Percentiles rank a stretch among this genome's conserved stretches.
Conservation (phyloP, 2,888 invertebrate genomes). For the Stenurella melanura region DNA sequence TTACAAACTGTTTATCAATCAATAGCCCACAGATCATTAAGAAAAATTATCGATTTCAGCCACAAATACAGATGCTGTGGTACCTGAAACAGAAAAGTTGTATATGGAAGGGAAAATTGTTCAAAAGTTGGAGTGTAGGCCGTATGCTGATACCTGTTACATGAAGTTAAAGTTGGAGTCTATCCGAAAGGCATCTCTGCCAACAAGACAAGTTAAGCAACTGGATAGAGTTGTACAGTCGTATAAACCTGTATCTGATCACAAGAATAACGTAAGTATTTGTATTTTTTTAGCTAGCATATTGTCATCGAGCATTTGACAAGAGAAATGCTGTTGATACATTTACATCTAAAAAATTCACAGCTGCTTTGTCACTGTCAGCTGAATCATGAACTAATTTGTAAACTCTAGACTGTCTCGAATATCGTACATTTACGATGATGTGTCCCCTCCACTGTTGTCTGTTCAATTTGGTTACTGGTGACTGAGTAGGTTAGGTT, state of each 20-base stretch:
- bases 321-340: background rate
- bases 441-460: too few species aligned
- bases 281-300: constrained; percentile 8
- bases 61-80: constrained; percentile 79
- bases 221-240: constrained; percentile 90
- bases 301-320: background rate
- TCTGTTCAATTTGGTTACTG: too few species aligned
- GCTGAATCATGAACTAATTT: too few species aligned
- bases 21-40: background rate
- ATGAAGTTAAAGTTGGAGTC: constrained; percentile 93
- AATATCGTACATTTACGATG: too few species aligned
- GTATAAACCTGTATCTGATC: constrained; percentile 95
- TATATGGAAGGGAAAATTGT: constrained; percentile 96
- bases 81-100: constrained; percentile 88
- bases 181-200: constrained; percentile 90
- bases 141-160: constrained; percentile 90
- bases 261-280: constrained; percentile 89
- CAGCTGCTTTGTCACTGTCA: too few species aligned
- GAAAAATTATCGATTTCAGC: constrained; percentile 71
- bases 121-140: constrained; percentile 96
- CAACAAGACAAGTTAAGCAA: constrained; percentile 89
- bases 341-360: too few species aligned
- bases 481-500: too few species aligned
- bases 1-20: background rate
- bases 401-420: too few species aligned